These are phyloP conservation scores for Agrilus planipennis DNA, from an alignment of 1,140 invertebrate species.

Conservation along the genomic window DNA sequence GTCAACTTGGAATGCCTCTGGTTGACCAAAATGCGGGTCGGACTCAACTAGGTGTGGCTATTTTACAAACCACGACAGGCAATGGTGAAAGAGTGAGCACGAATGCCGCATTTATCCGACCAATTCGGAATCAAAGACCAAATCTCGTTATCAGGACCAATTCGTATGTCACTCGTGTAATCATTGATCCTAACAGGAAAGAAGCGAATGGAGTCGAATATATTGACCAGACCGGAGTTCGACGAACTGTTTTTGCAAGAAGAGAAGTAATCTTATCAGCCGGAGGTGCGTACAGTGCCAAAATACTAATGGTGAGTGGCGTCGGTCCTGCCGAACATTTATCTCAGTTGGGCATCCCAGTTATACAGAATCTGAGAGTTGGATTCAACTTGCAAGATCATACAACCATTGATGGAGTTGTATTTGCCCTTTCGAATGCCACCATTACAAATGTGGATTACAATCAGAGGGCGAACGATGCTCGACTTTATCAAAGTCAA, in stretches of 20 bases:
- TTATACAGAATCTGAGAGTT: conserved; percentile 49
- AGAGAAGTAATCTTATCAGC: conserved; percentile 65
- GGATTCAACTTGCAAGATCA: conserved; percentile 76
- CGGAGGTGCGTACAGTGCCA: conserved; percentile 57
- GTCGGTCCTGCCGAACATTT: conserved; percentile 53
- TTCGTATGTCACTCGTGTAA: conserved; percentile 54
- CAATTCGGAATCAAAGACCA: conserved; percentile 48
- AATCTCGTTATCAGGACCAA: conserved; percentile 62
- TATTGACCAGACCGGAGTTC: conserved; percentile 35
- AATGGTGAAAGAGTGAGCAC: conserved; percentile 56
- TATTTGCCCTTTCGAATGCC: conserved; percentile 41
- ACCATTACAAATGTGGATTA: conserved; percentile 38
- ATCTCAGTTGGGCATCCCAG: conserved; percentile 41
- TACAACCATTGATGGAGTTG: conserved; percentile 42
- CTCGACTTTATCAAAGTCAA: conserved; percentile 37
- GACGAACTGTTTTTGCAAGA: conserved; percentile 36
- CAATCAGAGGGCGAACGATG: conserved; percentile 40
- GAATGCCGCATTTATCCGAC: conserved; percentile 59
- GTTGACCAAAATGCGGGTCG: conserved; percentile 42
- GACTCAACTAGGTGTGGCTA: conserved; percentile 43
- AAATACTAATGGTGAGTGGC: conserved; percentile 63
- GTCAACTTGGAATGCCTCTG: conserved; percentile 43
- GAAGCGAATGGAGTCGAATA: conserved; percentile 58
- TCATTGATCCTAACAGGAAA: conserved; percentile 59
- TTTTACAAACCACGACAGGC: conserved; percentile 43